Evolutionary conservation across 2,888 invertebrate genomes (phyloP).

Genomic region (Pachymerium ferrugineum): DNA sequence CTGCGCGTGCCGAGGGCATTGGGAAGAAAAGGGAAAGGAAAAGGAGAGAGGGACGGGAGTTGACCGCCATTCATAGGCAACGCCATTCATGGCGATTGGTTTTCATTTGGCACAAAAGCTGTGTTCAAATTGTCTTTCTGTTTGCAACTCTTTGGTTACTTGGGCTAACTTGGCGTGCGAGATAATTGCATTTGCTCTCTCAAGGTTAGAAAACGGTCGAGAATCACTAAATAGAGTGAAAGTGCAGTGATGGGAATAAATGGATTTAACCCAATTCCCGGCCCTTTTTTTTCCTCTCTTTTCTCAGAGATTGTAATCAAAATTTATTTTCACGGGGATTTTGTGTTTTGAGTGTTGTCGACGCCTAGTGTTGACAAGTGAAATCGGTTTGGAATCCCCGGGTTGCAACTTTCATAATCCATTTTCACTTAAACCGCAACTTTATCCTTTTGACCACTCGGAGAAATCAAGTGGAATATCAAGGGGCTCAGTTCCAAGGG

Average conservation of each 20-base stretch:
- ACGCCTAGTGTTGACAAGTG: too few species aligned
- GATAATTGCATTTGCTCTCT: neutral
- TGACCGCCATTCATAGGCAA: neutral
- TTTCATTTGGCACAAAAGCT: neutral
- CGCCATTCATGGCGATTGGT: conserved; percentile 1
- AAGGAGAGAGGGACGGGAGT: neutral
- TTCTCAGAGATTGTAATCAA: too few species aligned
- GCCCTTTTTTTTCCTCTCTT: too few species aligned
- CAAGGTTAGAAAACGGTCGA: neutral
- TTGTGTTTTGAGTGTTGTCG: too few species aligned
- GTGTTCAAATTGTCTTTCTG: neutral
- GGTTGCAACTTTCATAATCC: too few species aligned
- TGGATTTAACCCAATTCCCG: too few species aligned
- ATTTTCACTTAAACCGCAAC: too few species aligned
- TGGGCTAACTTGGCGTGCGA: neutral
- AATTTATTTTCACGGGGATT: too few species aligned
- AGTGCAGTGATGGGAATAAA: too few species aligned
- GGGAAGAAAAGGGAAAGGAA: neutral
- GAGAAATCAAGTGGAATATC: neutral
- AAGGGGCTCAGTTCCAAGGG: neutral
- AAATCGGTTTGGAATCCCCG: too few species aligned
- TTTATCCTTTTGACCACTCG: neutral
- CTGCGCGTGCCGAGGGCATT: neutral
- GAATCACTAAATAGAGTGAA: too few species aligned
- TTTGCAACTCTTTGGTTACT: neutral